Evolutionary conservation across 2,888 invertebrate species (phyloP).

Genomic region (Caenorhabditis wallacei): DNA sequence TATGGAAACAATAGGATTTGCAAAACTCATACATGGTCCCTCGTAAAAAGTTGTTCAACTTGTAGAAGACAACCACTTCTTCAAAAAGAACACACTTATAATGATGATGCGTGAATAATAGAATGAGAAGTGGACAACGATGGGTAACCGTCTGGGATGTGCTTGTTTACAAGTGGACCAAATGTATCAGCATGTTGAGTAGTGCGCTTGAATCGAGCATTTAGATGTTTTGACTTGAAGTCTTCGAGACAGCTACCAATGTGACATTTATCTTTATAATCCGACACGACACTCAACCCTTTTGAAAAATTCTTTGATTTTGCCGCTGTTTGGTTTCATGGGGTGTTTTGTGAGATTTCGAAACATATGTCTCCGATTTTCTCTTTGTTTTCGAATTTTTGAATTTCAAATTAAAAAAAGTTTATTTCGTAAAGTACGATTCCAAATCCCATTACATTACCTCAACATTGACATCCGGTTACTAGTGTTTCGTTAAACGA

Average conservation of each 20-base stretch:
- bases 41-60: constrained; percentile 3
- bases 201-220: constrained; percentile 15
- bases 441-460: too few relatives aligned
- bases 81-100: constrained; percentile 43
- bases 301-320: constrained; percentile 48
- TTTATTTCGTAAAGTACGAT: too few relatives aligned
- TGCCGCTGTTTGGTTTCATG: constrained; percentile 24
- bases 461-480: neutral
- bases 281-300: constrained; percentile 35
- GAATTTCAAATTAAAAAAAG: neutral
- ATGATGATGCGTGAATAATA: constrained; percentile 50
- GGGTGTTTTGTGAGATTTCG: constrained; percentile 27
- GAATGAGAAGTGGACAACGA: constrained; percentile 40
- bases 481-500: neutral
- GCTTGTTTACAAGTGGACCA: constrained; percentile 56
- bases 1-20: too few relatives aligned
- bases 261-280: constrained; percentile 63
- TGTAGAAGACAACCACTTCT: constrained; percentile 2
- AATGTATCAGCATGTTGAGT: constrained; percentile 45
- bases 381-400: neutral
- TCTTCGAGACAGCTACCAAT: neutral
- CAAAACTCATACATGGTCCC: too few relatives aligned
- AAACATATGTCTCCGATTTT: constrained; percentile 28
- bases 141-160: constrained; percentile 48
- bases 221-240: constrained; percentile 11